Conservation (phyloP, 2,888 invertebrate genomes). For the Rhopalosiphum nymphaeae region DNA sequence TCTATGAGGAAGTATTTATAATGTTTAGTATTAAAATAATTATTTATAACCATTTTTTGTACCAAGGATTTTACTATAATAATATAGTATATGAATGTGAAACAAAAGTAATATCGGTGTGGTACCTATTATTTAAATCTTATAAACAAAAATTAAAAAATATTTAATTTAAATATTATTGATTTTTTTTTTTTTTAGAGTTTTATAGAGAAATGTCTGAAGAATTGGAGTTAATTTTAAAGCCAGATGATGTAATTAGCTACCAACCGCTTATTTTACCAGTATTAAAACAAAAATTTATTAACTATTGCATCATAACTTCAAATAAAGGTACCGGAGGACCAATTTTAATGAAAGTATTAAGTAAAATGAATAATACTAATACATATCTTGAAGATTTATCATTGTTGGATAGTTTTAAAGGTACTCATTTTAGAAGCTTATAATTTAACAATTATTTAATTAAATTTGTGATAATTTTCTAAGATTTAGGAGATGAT, state of each 20-base stretch:
- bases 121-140: not conserved
- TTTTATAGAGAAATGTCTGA: constrained; percentile 64
- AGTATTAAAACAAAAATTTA: constrained; percentile 65
- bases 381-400: constrained; percentile 43
- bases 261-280: constrained; percentile 61
- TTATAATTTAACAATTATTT: constrained; percentile 24
- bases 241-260: constrained; percentile 52
- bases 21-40: not conserved
- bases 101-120: not conserved
- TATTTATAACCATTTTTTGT: not conserved
- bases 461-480: constrained; percentile 47
- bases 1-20: not conserved
- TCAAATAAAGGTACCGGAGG: constrained; percentile 69
- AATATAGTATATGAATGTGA: not conserved
- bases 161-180: not conserved
- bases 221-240: constrained; percentile 51
- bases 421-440: not conserved
- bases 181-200: constrained; percentile 53
- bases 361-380: constrained; percentile 68
- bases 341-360: constrained; percentile 67
- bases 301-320: constrained; percentile 68
- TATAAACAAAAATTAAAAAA: not conserved
- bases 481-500: constrained; percentile 67
- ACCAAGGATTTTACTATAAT: not conserved
- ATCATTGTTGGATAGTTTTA: constrained; percentile 42